phyloP scores from a whole-genome alignment of 2,888 invertebrate genomes.

The Strigamia crassipes region DNA sequence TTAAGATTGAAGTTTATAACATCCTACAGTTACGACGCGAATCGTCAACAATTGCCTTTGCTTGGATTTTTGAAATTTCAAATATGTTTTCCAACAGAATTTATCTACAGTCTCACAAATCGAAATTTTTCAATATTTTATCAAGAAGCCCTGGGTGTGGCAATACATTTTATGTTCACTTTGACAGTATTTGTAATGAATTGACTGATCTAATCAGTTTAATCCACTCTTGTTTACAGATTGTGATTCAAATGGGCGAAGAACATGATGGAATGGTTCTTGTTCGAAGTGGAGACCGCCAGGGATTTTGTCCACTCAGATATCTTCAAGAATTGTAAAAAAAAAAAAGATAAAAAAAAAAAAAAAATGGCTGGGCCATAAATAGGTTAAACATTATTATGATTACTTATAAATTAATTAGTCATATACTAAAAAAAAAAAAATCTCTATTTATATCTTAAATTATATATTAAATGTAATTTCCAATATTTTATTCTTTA shows the following conservation, averaged over 20 bases:
- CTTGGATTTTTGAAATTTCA: too few relatives aligned
- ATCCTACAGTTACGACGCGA: too few relatives aligned
- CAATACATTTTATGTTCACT: too few relatives aligned
- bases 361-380: conserved; percentile 7
- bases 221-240: conserved; percentile 61
- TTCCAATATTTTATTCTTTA: conserved; percentile 21
- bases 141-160: too few relatives aligned
- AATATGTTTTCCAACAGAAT: too few relatives aligned
- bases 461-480: conserved; percentile 5
- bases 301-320: conserved; percentile 90
- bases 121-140: too few relatives aligned
- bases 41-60: too few relatives aligned
- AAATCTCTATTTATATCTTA: not conserved
- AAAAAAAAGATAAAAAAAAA: not conserved
- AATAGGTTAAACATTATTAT: conserved; percentile 12
- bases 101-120: too few relatives aligned
- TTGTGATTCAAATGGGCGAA: conserved; percentile 88
- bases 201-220: not conserved
- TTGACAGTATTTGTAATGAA: not conserved
- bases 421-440: not conserved
- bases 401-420: not conserved
- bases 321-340: conserved; percentile 92
- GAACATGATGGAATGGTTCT: conserved; percentile 92
- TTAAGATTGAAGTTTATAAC: too few relatives aligned
- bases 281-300: conserved; percentile 89